Conservation (phyloP, 2,113 vertebrate genomes). For the Mirounga angustirostris region DNA sequence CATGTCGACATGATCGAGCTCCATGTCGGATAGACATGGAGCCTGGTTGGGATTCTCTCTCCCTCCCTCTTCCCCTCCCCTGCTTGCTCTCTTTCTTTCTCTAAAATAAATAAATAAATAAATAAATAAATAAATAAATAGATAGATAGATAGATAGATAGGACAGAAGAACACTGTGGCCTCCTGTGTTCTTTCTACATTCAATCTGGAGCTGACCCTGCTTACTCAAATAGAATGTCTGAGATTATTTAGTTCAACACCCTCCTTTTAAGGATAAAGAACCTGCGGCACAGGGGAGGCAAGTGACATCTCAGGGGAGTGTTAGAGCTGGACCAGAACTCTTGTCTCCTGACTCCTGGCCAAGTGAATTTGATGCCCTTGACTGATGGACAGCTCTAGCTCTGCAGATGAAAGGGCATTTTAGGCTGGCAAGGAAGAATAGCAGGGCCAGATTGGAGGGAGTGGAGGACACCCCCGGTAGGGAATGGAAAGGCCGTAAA, state of each 20-base stretch:
- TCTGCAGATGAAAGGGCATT: not conserved
- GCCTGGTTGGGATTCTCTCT: not conserved
- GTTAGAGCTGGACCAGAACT: not conserved
- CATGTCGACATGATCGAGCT: no score
- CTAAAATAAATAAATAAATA: not conserved
- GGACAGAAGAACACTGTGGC: not conserved
- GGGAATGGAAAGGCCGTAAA: constrained; percentile 1
- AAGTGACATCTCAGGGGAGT: not conserved
- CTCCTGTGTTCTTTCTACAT: not conserved
- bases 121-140: no score
- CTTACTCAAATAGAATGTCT: not conserved
- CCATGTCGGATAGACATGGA: not conserved
- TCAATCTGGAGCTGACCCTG: not conserved
- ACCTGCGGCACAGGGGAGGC: not conserved
- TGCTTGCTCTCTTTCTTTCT: not conserved
- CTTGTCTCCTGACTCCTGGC: not conserved
- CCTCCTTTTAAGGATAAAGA: constrained; percentile 34
- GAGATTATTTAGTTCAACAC: not conserved
- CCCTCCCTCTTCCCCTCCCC: not conserved
- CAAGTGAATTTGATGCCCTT: not conserved
- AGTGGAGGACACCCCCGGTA: not conserved
- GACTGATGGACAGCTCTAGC: not conserved
- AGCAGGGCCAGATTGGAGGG: not conserved
- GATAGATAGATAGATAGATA: not conserved
- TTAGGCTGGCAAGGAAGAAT: not conserved